Evolutionary conservation across 2,888 invertebrate species (phyloP).

Genomic region (Macrosoma leucophasiata): DNA sequence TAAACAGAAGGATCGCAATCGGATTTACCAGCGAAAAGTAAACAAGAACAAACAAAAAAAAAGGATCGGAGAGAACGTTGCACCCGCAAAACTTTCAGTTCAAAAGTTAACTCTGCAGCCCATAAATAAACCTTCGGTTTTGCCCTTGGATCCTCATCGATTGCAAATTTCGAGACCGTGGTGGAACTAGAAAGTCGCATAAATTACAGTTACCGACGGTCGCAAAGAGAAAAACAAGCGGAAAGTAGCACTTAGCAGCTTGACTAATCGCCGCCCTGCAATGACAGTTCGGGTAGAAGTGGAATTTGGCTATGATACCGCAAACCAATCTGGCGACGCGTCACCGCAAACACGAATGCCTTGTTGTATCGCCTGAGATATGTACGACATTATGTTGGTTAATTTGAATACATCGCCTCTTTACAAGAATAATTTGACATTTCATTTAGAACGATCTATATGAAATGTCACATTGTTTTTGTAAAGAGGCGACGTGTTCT

Average conservation of each 20-base stretch:
- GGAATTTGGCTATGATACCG: conserved; percentile 30
- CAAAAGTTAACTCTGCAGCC: conserved; percentile 61
- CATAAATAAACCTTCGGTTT: conserved; percentile 75
- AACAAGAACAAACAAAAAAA: conserved; percentile 13
- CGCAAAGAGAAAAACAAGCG: conserved; percentile 69
- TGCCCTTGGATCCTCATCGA: conserved; percentile 62
- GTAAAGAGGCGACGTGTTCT: too few relatives aligned
- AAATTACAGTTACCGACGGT: conserved; percentile 68
- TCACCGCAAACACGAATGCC: too few relatives aligned
- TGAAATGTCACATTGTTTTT: too few relatives aligned
- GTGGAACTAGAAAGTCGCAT: conserved; percentile 71
- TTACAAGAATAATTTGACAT: too few relatives aligned
- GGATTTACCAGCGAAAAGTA: too few relatives aligned
- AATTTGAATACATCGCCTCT: too few relatives aligned
- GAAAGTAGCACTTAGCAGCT: conserved; percentile 70
- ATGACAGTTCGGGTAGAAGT: conserved; percentile 50
- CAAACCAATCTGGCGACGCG: conserved; percentile 35
- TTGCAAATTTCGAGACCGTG: conserved; percentile 66
- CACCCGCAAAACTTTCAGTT: conserved; percentile 63
- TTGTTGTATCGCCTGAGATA: too few relatives aligned
- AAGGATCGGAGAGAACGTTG: conserved; percentile 26
- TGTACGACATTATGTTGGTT: too few relatives aligned
- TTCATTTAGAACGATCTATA: too few relatives aligned
- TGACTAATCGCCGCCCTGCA: conserved; percentile 67
- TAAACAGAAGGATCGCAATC: too few relatives aligned